Evolutionary conservation across 2,888 invertebrate species (phyloP).

Genomic region (Acleris sparsana): DNA sequence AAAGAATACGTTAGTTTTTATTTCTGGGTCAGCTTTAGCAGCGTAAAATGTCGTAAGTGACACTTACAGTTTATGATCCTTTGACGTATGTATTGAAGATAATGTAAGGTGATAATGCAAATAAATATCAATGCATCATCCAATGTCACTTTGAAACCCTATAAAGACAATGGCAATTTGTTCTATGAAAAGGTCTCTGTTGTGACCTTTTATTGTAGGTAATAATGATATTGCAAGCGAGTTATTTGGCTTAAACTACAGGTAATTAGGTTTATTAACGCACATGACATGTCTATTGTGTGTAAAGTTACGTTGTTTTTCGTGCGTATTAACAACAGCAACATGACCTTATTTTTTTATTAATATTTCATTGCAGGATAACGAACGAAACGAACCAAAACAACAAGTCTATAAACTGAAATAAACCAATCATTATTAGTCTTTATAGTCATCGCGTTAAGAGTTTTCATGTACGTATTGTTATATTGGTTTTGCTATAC

Average conservation of each 20-base stretch:
- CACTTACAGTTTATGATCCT: neutral
- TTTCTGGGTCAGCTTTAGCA: neutral
- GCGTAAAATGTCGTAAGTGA: conserved; percentile 9
- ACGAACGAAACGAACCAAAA: neutral
- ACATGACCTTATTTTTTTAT: conserved; percentile 9
- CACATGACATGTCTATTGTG: no score
- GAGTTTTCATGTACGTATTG: neutral
- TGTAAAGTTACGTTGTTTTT: neutral
- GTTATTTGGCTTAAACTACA: no score
- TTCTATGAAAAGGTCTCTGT: no score
- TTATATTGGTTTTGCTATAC: neutral
- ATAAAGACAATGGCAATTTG: no score
- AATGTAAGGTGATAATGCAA: no score
- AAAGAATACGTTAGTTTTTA: conserved; percentile 26
- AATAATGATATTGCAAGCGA: no score
- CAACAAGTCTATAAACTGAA: neutral
- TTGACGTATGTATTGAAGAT: neutral
- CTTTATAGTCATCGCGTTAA: neutral
- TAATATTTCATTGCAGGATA: conserved; percentile 8
- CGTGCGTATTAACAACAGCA: neutral
- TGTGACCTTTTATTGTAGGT: no score
- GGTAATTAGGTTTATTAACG: no score
- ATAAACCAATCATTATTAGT: neutral
- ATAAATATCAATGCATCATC: no score
- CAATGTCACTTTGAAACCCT: no score